Evolutionary conservation across 2,888 invertebrate genomes (phyloP).

Genomic region (Colletes collaris): DNA sequence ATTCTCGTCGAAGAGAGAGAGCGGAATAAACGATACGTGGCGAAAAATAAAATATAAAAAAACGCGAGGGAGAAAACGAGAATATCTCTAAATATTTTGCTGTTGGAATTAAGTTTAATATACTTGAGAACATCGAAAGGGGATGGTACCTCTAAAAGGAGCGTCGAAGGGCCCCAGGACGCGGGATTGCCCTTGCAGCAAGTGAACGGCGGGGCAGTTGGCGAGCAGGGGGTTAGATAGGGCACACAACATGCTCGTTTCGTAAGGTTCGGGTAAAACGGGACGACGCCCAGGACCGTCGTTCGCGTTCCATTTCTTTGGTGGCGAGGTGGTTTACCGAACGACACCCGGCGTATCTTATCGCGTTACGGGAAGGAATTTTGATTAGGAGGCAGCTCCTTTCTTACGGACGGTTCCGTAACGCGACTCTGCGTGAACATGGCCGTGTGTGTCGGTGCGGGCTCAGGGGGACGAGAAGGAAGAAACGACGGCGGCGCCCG

Average conservation of each 20-base stretch:
- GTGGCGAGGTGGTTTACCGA: constrained; percentile 32
- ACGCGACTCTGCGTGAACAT: constrained; percentile 33
- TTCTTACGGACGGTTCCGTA: constrained; percentile 36
- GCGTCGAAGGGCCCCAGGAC: too few relatives aligned
- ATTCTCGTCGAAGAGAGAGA: too few relatives aligned
- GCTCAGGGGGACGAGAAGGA: not conserved
- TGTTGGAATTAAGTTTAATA: too few relatives aligned
- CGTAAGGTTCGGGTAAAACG: not conserved
- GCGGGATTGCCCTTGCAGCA: too few relatives aligned
- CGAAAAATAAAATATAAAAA: too few relatives aligned
- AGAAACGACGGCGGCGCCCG: constrained; percentile 9
- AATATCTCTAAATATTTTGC: too few relatives aligned
- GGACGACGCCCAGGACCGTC: not conserved
- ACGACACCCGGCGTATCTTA: constrained; percentile 60
- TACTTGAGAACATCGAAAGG: too few relatives aligned
- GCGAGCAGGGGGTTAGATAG: too few relatives aligned
- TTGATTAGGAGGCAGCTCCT: constrained; percentile 61
- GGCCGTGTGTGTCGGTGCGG: not conserved
- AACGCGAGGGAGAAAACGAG: too few relatives aligned
- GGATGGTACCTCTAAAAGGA: too few relatives aligned
- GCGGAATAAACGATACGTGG: too few relatives aligned
- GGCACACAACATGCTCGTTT: not conserved
- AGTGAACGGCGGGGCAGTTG: too few relatives aligned
- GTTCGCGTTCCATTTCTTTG: constrained; percentile 14
- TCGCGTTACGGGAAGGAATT: constrained; percentile 66